Conservation (phyloP, 1,140 invertebrate genomes). For the Zophobas atratus region DNA sequence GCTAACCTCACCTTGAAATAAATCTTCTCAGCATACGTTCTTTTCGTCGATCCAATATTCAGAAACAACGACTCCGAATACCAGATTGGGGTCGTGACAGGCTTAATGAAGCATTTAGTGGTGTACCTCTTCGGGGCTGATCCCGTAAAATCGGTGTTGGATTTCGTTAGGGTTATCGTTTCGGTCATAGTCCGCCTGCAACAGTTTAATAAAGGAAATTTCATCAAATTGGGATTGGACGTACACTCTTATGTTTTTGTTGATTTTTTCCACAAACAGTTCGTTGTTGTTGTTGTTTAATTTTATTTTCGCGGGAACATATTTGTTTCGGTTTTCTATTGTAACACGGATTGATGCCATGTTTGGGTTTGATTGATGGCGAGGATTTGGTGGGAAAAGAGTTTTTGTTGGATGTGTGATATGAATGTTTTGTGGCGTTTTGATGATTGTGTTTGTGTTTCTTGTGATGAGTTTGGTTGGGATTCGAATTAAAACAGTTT, state of each 20-base stretch:
- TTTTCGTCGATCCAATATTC: constrained; percentile 53
- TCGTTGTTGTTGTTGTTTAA: constrained; percentile 22
- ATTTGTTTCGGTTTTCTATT: constrained; percentile 52
- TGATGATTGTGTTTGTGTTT: too few species aligned
- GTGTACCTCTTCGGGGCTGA: constrained; percentile 54
- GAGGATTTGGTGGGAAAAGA: not conserved
- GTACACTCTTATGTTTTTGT: constrained; percentile 51
- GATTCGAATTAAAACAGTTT: too few species aligned
- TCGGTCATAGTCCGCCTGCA: constrained; percentile 43
- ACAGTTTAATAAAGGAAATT: constrained; percentile 43
- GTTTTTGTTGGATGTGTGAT: too few species aligned
- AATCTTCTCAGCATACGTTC: constrained; percentile 53
- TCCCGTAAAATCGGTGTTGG: constrained; percentile 52
- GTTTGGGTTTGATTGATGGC: not conserved
- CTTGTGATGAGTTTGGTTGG: too few species aligned
- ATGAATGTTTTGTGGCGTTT: too few species aligned
- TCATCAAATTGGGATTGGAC: not conserved
- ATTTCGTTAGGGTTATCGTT: constrained; percentile 38
- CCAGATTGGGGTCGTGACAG: constrained; percentile 52
- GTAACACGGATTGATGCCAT: not conserved
- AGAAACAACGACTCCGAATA: constrained; percentile 57
- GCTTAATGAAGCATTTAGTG: constrained; percentile 55
- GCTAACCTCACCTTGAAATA: constrained; percentile 54
- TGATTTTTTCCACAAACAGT: constrained; percentile 43
- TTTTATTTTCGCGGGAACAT: constrained; percentile 51